Evolutionary conservation across 1,140 invertebrate species (phyloP), one percentile per base, ranked within the genome.

Genomic region (Polyergus mexicanus): DNA sequence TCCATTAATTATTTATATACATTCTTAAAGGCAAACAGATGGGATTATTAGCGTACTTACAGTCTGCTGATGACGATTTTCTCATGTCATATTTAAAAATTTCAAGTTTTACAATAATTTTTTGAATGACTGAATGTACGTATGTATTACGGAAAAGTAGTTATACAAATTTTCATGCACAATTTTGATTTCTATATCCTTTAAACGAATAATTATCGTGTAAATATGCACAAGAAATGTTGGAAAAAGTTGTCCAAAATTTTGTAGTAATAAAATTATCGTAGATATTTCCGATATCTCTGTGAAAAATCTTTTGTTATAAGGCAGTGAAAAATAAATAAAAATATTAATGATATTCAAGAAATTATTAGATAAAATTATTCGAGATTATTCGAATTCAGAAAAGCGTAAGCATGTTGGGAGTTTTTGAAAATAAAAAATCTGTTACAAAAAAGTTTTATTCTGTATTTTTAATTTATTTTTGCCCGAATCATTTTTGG

Each of bases 1-100:
- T 69, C 22, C 38, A 88, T 87, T 85, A 88, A 88, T 85, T 89
- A 78, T 77, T 88, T 86, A 88, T 86, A 8, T 22, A 54, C 76
- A 69, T 76, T 88, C 56, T 38, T 76, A 28, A 16, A 58, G 19
- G 32, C 69, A 44, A 65, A 22, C 10, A 69, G 76, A 38, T 28
- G 54, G 41, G 72, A 69, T 88, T 88, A 89, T 87, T 75, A 35
- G 44, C 41, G 1, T 63, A 65, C 25, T 28, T 41, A 41, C 6
- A 41, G 8, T 13, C 32, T 44, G 16, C n/a, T 32, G 13, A 69
- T 51, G 44, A 78, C 47, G 41, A 22, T 4, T 51, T 38, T 51
- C 38, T 25, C 32, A 68, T 54, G 76, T 78, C 62, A 78, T 38
- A n/a, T 78, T 38, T 66, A 51, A 66, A 35, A 35, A 11, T 0